Evolutionary conservation across 2,888 invertebrate species (phyloP), one percentile per base, ranked within the genome.

Genomic region (Gnatocerus cornutus): DNA sequence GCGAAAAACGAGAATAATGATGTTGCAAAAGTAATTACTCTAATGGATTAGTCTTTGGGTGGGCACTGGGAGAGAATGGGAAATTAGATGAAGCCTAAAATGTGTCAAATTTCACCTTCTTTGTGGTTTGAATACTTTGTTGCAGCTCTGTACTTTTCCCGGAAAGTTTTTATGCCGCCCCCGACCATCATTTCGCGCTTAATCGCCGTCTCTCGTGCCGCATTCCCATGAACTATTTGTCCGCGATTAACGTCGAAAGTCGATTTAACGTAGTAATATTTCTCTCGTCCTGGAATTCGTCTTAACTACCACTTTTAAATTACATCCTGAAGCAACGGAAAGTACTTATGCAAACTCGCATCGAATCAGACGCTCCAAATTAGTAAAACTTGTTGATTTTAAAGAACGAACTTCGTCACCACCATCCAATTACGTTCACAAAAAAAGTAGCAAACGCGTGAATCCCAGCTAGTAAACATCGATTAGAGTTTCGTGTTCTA

Each of bases 321-420:
- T 67, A 61, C 61, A 53, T 50, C 67, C 67, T 58, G 50, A 48
- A 67, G 59, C 50, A 67, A 67, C 59, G 53, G 52, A 61, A 67
- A 61, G 67, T 61, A 67, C 61, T 67, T 67, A 61, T 67, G 67
- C 67, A 61, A 67, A 67, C 67, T 53, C 52, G 64, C 50, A 14
- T 52, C 58, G 43, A 58, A 58, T 50, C 67, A 48, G 59, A 52
- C 61, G 52, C 16, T 67, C 33, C 43, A 67, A 67, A 67, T 67
- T 67, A 61, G 67, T 52, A 10, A 41, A 67, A 67, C 67, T 67
- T 67, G 67, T 67, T 67, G 67, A 61, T 64, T 53, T 64, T 5
- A 5, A 53, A n/a, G 41, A 13, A 41, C 41, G 12, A 6, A 13
- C 1, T 0, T 41, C 41, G 33, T 41, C 41, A 37, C n/a, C 37